Conservation (phyloP, 2,797 vertebrate species). For the Enteromius unitaeniatus region DNA sequence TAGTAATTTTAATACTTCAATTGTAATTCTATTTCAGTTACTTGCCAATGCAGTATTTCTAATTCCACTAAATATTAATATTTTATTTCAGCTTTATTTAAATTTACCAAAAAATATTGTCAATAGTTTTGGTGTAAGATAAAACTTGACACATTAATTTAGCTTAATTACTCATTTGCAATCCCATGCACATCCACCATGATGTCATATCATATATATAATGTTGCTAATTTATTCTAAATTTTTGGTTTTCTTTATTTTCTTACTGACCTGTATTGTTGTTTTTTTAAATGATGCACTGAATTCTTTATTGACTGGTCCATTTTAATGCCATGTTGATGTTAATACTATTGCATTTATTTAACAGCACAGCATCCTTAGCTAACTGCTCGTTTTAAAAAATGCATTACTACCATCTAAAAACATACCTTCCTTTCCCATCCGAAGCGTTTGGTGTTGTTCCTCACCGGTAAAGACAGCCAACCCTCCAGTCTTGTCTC, state of each 20-base stretch:
- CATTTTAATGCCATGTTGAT: neutral
- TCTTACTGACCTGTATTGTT: neutral
- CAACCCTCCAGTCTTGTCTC: slow-evolving; percentile 94
- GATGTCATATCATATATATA: no score
- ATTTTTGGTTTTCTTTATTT: neutral
- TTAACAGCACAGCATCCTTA: neutral
- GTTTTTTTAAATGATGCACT: neutral
- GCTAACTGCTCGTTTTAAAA: neutral
- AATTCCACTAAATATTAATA: no score
- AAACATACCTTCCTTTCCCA: slow-evolving; percentile 94
- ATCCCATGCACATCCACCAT: no score
- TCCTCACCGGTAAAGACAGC: slow-evolving; percentile 95
- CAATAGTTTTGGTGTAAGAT: no score
- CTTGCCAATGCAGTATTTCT: no score
- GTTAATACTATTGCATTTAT: neutral
- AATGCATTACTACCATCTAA: neutral
- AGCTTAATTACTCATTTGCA: no score
- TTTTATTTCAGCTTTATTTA: no score
- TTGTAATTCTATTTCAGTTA: no score
- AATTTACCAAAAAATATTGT: no score
- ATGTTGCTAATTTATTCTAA: no score
- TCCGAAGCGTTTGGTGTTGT: slow-evolving; percentile 97
- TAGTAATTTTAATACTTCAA: no score
- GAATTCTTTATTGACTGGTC: neutral
- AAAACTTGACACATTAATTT: no score